Evolutionary conservation across 2,113 vertebrate species (phyloP).

Genomic region (Elephantulus edwardii): DNA sequence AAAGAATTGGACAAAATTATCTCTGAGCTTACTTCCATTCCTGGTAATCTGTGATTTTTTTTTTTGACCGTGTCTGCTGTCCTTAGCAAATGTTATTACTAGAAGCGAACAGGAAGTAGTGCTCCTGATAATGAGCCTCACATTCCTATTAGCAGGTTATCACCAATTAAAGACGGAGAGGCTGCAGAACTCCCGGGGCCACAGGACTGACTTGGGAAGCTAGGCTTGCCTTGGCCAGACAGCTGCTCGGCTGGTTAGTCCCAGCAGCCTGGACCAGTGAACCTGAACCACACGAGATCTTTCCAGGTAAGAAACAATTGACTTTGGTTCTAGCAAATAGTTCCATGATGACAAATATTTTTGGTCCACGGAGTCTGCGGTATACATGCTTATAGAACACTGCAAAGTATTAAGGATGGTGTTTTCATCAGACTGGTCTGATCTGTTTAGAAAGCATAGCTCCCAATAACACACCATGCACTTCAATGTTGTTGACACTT

Average conservation of each 20-base stretch:
- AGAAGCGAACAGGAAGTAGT: not conserved
- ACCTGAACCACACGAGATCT: not conserved
- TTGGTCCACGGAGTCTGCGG: not conserved
- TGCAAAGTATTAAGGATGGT: not conserved
- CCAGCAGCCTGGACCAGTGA: constrained; percentile 59
- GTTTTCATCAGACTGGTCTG: not conserved
- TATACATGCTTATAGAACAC: fast-evolving
- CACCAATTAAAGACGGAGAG: not conserved
- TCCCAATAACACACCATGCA: not conserved
- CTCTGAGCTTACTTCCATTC: not conserved
- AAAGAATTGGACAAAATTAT: not conserved
- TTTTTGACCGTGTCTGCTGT: not conserved
- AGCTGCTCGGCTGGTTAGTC: not conserved
- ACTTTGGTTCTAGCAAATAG: not conserved
- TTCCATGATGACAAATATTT: fast-evolving
- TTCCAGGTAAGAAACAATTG: constrained; percentile 62
- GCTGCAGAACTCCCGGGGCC: not conserved
- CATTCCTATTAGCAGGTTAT: constrained; percentile 13
- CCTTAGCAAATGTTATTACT: not conserved
- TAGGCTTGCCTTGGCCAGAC: not conserved
- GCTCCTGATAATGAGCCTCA: not conserved
- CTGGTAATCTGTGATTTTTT: not conserved
- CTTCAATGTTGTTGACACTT: not conserved
- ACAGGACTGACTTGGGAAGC: not conserved
- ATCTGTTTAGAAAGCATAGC: not conserved